A percentile compares a stretch with the other conserved stretches of the same genome.
Conservation (phyloP, 2,113 vertebrate species). For the Monopterus albus region DNA sequence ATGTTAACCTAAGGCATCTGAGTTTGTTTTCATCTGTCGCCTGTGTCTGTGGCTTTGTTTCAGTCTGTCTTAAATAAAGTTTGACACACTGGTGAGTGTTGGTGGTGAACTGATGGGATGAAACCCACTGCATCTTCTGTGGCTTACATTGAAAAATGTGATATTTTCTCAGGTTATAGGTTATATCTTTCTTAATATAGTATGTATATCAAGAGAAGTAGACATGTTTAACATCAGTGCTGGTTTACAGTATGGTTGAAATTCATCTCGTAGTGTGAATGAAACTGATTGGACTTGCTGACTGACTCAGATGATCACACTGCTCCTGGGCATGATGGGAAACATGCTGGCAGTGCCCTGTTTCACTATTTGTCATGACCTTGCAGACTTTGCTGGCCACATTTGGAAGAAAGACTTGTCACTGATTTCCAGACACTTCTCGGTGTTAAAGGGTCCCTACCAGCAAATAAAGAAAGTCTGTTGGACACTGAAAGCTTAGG, state of each 20-base stretch:
- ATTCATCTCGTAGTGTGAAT: conserved; percentile 39
- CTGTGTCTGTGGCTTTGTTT: conserved; percentile 54
- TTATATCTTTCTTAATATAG: conserved; percentile 65
- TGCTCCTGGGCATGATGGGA: conserved; percentile 48
- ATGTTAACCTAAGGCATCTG: conserved; percentile 39
- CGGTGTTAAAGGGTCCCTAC: conserved; percentile 38
- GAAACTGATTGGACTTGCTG: conserved; percentile 48
- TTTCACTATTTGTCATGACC: conserved; percentile 52
- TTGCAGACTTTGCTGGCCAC: conserved; percentile 51
- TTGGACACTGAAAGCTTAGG: conserved; percentile 51
- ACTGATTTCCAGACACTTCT: conserved; percentile 46
- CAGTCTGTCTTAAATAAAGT: conserved; percentile 38
- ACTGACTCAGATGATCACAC: conserved; percentile 33
- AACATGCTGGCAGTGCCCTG: conserved; percentile 54
- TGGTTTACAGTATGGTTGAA: conserved; percentile 48
- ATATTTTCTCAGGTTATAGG: conserved; percentile 81
- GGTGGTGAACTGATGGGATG: conserved; percentile 46
- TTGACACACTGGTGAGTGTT: conserved; percentile 40
- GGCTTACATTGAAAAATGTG: conserved; percentile 70
- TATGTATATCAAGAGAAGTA: conserved; percentile 73
- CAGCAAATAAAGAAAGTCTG: conserved; percentile 38
- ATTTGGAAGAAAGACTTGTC: conserved; percentile 58
- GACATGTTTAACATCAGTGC: conserved; percentile 62
- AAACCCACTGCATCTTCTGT: conserved; percentile 64
- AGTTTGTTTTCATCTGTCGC: conserved; percentile 54